phyloP scores from a whole-genome alignment of 2,113 vertebrate species.

The Percopsis transmontana region DNA sequence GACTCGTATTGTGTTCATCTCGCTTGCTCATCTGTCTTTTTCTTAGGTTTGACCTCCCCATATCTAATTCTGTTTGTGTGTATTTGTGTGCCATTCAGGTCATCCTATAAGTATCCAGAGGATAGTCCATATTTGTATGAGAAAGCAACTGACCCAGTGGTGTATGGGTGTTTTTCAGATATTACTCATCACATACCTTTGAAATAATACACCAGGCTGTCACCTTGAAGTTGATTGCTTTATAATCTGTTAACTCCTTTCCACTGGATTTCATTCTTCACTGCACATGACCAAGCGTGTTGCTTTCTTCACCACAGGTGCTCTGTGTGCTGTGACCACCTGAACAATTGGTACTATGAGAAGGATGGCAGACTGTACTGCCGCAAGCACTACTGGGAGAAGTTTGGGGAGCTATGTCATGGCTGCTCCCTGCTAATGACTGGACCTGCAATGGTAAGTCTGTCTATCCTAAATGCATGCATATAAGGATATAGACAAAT shows the following conservation, averaged over 20 bases:
- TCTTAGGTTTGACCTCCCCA: too few species aligned
- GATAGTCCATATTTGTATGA: not conserved
- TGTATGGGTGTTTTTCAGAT: not conserved
- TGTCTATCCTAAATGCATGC: not conserved
- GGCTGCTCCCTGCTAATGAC: slow-evolving; percentile 96
- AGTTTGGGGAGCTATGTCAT: slow-evolving; percentile 93
- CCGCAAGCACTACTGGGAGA: slow-evolving; percentile 92
- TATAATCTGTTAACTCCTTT: slow-evolving; percentile 1
- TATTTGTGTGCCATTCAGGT: not conserved
- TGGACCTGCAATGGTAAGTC: slow-evolving; percentile 90
- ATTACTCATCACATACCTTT: slow-evolving; percentile 14
- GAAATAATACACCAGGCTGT: slow-evolving; percentile 19
- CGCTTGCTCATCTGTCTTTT: too few species aligned
- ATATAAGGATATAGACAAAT: too few species aligned
- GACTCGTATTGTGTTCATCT: too few species aligned
- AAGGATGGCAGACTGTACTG: slow-evolving; percentile 92
- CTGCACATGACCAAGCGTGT: not conserved
- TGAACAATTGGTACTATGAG: slow-evolving; percentile 96
- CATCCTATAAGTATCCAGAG: not conserved
- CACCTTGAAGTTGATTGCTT: slow-evolving; percentile 2
- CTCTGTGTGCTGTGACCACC: slow-evolving; percentile 90
- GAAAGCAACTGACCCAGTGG: not conserved
- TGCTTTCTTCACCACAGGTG: slow-evolving; percentile 78
- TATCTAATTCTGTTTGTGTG: not conserved
- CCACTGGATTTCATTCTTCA: not conserved